Conservation (phyloP, 2,113 vertebrate genomes). For the Neotragus moschatus region DNA sequence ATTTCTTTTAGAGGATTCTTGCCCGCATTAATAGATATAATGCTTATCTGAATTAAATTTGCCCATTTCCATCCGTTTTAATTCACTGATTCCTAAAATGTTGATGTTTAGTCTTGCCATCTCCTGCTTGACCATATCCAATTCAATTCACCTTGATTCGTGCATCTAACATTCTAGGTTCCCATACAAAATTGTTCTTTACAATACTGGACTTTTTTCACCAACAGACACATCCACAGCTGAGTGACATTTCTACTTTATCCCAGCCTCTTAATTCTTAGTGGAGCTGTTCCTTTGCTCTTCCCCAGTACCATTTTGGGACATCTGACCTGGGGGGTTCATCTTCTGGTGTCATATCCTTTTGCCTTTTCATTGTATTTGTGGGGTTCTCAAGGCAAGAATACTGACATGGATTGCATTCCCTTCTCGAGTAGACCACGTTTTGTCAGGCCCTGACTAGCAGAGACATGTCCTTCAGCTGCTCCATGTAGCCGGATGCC, state of each 20-base stretch:
- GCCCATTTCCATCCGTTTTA: not conserved
- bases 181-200: not conserved
- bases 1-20: not conserved
- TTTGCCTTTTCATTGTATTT: not conserved
- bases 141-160: not conserved
- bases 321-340: not conserved
- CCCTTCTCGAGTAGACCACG: not conserved
- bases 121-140: not conserved
- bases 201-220: not conserved
- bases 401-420: not conserved
- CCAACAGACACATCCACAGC: not conserved
- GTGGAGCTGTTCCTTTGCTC: not conserved
- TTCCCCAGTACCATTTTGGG: not conserved
- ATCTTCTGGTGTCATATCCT: not conserved
- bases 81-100: not conserved
- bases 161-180: not conserved
- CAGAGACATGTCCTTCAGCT: not conserved
- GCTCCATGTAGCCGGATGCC: not conserved
- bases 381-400: not conserved
- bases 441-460: not conserved
- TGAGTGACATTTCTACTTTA: not conserved
- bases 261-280: not conserved
- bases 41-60: not conserved
- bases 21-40: not conserved
- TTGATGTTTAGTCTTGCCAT: not conserved